phyloP scores from a whole-genome alignment of 2,888 invertebrate genomes.

The Nymphalis c-album region DNA sequence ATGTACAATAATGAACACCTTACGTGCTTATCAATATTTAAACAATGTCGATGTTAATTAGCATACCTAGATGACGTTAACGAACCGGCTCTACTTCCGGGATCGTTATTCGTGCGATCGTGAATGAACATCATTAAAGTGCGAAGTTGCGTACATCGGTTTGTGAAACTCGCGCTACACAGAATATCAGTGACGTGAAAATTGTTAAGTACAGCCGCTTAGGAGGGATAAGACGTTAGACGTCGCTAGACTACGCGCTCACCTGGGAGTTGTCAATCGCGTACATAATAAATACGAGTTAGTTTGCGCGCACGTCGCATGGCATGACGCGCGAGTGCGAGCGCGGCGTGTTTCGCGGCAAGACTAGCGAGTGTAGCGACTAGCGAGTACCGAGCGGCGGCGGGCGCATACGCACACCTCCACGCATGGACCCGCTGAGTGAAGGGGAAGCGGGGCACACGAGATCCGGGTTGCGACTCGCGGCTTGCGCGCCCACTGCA shows the following conservation, averaged over 20 bases:
- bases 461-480: conserved; percentile 72
- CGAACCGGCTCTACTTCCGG: conserved; percentile 78
- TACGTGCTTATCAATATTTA: conserved; percentile 48
- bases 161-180: conserved; percentile 49
- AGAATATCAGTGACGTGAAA: conserved; percentile 46
- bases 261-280: conserved; percentile 78
- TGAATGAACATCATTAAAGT: conserved; percentile 73
- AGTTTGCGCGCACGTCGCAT: conserved; percentile 61
- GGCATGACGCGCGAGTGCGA: conserved; percentile 51
- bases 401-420: conserved; percentile 55
- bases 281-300: conserved; percentile 73
- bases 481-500: conserved; percentile 68
- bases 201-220: conserved; percentile 17
- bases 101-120: conserved; percentile 69
- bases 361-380: conserved; percentile 58
- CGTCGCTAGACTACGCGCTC: conserved; percentile 57
- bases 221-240: conserved; percentile 31
- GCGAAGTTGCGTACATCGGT: conserved; percentile 53
- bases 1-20: conserved; percentile 21
- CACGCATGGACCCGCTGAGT: conserved; percentile 68
- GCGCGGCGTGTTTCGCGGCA: conserved; percentile 68
- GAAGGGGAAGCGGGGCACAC: conserved; percentile 79
- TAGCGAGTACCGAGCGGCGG: conserved; percentile 55
- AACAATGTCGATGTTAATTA: conserved; percentile 69
- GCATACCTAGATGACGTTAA: conserved; percentile 74